A percentile compares a stretch with the other conserved stretches of the same genome.
Evolutionary conservation across 2,113 vertebrate genomes (phyloP).

Genomic region (Oncorhynchus nerka): DNA sequence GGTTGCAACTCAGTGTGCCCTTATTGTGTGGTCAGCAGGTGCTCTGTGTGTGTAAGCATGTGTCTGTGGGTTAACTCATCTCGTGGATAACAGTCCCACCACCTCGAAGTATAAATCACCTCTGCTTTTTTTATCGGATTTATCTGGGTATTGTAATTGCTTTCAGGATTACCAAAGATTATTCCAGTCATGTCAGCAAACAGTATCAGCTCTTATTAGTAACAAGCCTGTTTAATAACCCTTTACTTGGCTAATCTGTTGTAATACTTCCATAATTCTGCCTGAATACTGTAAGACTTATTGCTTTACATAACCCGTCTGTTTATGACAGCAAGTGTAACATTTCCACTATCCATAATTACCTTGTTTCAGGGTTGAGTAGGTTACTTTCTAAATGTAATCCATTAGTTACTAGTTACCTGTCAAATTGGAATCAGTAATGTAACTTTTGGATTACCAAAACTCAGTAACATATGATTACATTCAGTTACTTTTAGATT

Average conservation of each 20-base stretch:
- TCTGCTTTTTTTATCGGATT: constrained; percentile 51
- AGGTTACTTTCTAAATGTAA: too few relatives aligned
- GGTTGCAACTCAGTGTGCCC: constrained; percentile 44
- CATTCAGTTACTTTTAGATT: too few relatives aligned
- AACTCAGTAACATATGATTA: too few relatives aligned
- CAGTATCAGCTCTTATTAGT: constrained; percentile 50
- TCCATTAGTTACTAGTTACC: too few relatives aligned
- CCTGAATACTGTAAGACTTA: neutral
- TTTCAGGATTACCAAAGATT: constrained; percentile 61
- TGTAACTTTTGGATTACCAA: too few relatives aligned
- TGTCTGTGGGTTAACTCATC: constrained; percentile 29
- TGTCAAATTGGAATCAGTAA: too few relatives aligned
- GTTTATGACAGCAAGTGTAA: neutral
- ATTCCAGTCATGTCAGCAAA: constrained; percentile 41
- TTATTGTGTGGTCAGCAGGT: constrained; percentile 13
- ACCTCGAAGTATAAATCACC: neutral
- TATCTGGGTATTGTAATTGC: constrained; percentile 57
- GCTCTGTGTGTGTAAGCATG: neutral
- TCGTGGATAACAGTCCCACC: constrained; percentile 23
- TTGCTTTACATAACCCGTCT: neutral
- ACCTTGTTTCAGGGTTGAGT: neutral
- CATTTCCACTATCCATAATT: neutral
- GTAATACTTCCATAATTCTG: constrained; percentile 25
- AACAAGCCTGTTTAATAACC: constrained; percentile 48
- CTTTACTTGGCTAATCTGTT: constrained; percentile 52